These are phyloP conservation scores for Meandrina meandrites DNA, from an alignment of 92 coral and sea anemone species.

Conservation along the genomic window DNA sequence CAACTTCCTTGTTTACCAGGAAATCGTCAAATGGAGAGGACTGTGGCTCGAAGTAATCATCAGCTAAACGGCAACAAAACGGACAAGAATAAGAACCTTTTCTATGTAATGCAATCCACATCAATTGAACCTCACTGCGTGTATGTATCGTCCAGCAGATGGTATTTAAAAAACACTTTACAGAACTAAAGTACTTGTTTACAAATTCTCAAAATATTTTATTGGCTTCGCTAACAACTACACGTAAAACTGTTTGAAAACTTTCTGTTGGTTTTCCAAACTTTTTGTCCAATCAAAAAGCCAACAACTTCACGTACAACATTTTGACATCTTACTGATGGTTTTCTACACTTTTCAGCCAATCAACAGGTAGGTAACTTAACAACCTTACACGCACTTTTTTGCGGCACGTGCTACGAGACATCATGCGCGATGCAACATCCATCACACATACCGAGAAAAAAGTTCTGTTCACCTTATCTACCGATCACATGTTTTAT, in stretches of 20 bases:
- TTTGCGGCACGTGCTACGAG: background rate
- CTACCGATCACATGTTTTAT: too few species aligned
- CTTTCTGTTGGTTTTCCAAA: too few species aligned
- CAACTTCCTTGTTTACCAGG: background rate
- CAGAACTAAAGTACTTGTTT: background rate
- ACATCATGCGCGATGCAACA: too few species aligned
- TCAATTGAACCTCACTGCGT: too few species aligned
- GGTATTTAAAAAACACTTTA: too few species aligned
- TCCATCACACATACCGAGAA: too few species aligned
- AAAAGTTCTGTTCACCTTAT: too few species aligned
- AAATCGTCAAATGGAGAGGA: constrained; percentile 1
- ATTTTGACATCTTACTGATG: background rate
- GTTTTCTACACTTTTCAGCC: background rate
- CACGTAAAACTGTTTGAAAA: too few species aligned
- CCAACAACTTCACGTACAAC: background rate
- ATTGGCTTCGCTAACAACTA: background rate
- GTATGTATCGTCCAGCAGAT: too few species aligned
- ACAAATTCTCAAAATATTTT: background rate
- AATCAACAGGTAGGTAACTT: background rate
- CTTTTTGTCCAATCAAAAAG: background rate
- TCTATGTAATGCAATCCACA: background rate
- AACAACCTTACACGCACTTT: background rate
- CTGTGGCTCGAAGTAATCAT: background rate
- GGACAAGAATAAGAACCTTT: background rate
- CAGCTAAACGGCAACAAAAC: background rate